Conservation (phyloP, 2,888 invertebrate species). For the Mycalesis mineus region DNA sequence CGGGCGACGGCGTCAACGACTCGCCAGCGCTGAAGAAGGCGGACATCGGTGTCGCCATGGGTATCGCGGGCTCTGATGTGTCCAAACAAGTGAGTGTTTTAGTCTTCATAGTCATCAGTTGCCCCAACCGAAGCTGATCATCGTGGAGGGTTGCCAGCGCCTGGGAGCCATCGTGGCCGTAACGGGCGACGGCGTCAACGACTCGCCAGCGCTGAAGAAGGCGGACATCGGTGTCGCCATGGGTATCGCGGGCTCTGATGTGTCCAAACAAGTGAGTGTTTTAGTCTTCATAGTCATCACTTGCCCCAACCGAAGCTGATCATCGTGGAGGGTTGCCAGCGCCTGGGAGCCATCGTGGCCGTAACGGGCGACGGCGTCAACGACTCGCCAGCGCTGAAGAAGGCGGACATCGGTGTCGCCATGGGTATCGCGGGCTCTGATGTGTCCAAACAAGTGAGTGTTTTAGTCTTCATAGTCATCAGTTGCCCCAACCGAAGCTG, state of each 20-base stretch:
- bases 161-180: conserved; percentile 95
- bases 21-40: conserved; percentile 95
- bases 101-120: no score
- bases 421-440: conserved; percentile 97
- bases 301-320: conserved; percentile 97
- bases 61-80: conserved; percentile 95
- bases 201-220: conserved; percentile 94
- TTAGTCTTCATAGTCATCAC: no score
- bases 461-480: no score
- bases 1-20: conserved; percentile 95
- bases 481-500: conserved; percentile 96
- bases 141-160: conserved; percentile 94
- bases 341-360: conserved; percentile 94
- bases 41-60: conserved; percentile 96
- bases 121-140: conserved; percentile 96
- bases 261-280: conserved; percentile 87
- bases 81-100: conserved; percentile 85
- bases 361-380: conserved; percentile 96
- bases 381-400: conserved; percentile 94
- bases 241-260: conserved; percentile 96
- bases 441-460: conserved; percentile 88
- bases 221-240: conserved; percentile 96
- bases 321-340: conserved; percentile 94
- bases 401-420: conserved; percentile 95
- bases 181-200: conserved; percentile 95